Evolutionary conservation across 2,888 invertebrate species (phyloP), one percentile per base, ranked within the genome.

Genomic region (Branchipolynoe longqiensis): DNA sequence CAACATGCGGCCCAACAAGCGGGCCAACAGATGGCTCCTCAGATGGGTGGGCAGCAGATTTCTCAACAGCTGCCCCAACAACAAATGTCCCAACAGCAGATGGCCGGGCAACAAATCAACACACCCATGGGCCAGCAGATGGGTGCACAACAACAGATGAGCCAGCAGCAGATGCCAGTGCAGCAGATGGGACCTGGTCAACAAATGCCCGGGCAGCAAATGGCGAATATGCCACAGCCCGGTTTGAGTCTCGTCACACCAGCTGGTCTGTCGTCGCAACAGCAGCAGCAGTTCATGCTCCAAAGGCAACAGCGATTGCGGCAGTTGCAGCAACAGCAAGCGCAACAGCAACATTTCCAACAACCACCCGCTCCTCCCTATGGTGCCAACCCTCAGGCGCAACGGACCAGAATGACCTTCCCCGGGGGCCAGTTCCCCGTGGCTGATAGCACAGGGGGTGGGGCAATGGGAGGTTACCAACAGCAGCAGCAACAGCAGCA

Each of bases 1-100:
- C 89, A 89, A 82, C 90, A 96, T 96, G 92, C 84, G 74, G 87
- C 95, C 85, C 95, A 95, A 91, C 96, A 96, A 91, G 95, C 96
- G 92, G 95, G 40, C 58, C 85, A 83, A 82, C 88, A 88, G 28
- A 6, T 62, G 6, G 6, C 85, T 78, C 73, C 87, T 81, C 88
- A 87, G 64, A 89, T 96, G 96, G 92, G 25, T 40, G 69, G 31
- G 0, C 62, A 95, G 84, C 88, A 89, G 86, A 89, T 87, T 92
- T 95, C 40, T 48, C 86, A 84, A 83, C 88, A 88, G 31, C 18
- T 78, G 48, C 41, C 84, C 73, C 81, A 87, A 83, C 48, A 41
- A 58, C 88, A 87, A 54, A 89, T 96, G 96, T 92, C 28, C 33
- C 88, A 87, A 85, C 90, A 87, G 78, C 89, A 88, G 31, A 59